A percentile compares a stretch with the other conserved stretches of the same genome.
Conservation (phyloP, 2,888 invertebrate genomes). For the Nomada ruficornis region DNA sequence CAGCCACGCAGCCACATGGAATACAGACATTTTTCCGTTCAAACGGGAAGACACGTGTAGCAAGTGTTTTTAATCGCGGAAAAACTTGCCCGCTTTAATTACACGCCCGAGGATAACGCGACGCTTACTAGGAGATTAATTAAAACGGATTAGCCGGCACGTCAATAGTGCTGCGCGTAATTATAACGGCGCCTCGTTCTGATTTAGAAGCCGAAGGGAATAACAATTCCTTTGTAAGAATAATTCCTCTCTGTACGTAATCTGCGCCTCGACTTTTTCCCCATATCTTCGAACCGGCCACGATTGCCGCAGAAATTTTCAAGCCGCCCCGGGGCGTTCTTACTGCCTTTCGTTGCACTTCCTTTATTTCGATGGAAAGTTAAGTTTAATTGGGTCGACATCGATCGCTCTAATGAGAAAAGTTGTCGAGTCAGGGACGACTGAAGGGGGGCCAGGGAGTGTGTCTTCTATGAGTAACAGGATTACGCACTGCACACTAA, state of each 20-base stretch:
- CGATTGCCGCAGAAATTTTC: conserved; percentile 60
- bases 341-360: conserved; percentile 38
- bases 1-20: background rate
- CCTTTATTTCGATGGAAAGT: conserved; percentile 70
- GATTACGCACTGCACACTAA: conserved; percentile 43
- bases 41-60: background rate
- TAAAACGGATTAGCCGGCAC: conserved; percentile 25
- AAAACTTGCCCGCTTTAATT: conserved; percentile 13
- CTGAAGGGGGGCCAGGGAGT: conserved; percentile 24
- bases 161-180: conserved; percentile 4
- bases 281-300: conserved; percentile 46
- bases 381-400: conserved; percentile 80
- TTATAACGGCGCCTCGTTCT: conserved; percentile 11
- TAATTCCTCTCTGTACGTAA: background rate
- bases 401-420: conserved; percentile 82
- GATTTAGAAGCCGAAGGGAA: conserved; percentile 23
- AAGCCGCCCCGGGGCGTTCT: conserved; percentile 21
- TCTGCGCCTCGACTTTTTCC: background rate
- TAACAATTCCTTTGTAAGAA: conserved; percentile 38
- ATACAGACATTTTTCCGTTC: conserved; percentile 5
- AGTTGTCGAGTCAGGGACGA: conserved; percentile 71
- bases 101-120: background rate
- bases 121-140: conserved; percentile 19
- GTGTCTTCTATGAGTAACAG: conserved; percentile 60
- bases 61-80: background rate